phyloP scores from a whole-genome alignment of 2,113 vertebrate species.

The Apistogramma diplotaenia region DNA sequence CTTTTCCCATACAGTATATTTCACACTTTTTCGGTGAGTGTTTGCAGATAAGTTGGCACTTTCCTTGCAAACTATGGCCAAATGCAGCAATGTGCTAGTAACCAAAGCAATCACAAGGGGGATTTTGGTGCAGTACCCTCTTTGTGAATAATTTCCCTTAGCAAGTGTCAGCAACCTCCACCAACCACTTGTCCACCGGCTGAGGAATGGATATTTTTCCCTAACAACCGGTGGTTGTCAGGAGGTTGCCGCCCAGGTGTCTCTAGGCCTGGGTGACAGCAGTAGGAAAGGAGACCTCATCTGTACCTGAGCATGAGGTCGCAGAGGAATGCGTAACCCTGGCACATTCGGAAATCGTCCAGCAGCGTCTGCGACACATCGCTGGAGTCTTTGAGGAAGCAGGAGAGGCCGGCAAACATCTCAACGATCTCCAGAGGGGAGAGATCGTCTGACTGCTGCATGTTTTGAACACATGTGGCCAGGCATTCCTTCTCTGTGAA shows the following conservation, averaged over 20 bases:
- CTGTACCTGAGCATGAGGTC: constrained; percentile 94
- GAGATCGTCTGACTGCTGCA: constrained; percentile 98
- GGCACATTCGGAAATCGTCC: constrained; percentile 98
- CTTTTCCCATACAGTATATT: no score
- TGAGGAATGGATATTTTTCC: background rate
- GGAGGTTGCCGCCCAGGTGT: background rate
- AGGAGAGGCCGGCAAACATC: constrained; percentile 97
- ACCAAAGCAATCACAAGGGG: accelerated
- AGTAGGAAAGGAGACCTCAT: accelerated
- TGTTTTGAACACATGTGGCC: constrained; percentile 95
- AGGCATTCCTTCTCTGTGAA: constrained; percentile 95
- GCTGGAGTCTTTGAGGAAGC: constrained; percentile 99
- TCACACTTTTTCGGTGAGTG: no score
- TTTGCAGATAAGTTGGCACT: background rate
- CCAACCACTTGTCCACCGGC: background rate
- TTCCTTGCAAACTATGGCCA: background rate
- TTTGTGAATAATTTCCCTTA: accelerated
- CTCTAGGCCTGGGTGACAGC: background rate
- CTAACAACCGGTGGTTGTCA: accelerated
- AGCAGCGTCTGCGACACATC: constrained; percentile 93
- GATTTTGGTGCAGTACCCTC: background rate
- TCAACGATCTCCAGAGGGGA: constrained; percentile 96
- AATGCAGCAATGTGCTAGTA: background rate
- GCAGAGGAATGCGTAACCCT: constrained; percentile 95
- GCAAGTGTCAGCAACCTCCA: background rate